Evolutionary conservation across 2,797 vertebrate species (phyloP).

Genomic region (Pseudotriccus pelzelni): DNA sequence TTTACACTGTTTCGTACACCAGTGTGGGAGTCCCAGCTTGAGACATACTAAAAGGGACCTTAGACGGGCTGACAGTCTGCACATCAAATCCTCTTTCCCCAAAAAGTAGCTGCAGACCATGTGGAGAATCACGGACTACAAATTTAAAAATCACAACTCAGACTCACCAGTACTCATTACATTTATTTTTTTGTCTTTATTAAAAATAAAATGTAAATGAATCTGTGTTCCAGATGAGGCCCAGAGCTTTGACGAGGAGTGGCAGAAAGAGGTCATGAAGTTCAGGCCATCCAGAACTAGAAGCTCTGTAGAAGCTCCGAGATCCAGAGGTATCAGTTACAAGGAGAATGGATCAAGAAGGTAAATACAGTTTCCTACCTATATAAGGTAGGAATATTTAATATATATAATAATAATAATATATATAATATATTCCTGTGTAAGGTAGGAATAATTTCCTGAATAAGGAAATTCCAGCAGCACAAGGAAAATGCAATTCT

Average conservation of each 20-base stretch:
- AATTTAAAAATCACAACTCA: neutral
- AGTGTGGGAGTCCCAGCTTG: neutral
- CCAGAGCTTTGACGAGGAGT: constrained; percentile 87
- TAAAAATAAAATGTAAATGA: neutral
- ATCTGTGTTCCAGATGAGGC: constrained; percentile 83
- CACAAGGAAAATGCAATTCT: neutral
- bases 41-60: neutral
- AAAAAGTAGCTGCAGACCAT: neutral
- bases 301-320: constrained; percentile 66
- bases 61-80: neutral
- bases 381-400: too few species aligned
- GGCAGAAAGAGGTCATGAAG: constrained; percentile 84
- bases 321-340: constrained; percentile 52
- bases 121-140: neutral
- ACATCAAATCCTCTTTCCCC: neutral
- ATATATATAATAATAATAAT: too few species aligned
- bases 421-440: too few species aligned
- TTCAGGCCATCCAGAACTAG: constrained; percentile 73
- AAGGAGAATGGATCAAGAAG: constrained; percentile 69
- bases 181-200: neutral
- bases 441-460: neutral
- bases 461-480: neutral
- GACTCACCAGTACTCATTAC: fast-evolving
- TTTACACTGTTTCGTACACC: neutral
- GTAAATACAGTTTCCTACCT: constrained; percentile 56